Percentiles rank a stretch among this genome's conserved stretches.
Conservation (phyloP, 64 coral and sea anemone genomes). For the Hydrozoanthus tunicans region DNA sequence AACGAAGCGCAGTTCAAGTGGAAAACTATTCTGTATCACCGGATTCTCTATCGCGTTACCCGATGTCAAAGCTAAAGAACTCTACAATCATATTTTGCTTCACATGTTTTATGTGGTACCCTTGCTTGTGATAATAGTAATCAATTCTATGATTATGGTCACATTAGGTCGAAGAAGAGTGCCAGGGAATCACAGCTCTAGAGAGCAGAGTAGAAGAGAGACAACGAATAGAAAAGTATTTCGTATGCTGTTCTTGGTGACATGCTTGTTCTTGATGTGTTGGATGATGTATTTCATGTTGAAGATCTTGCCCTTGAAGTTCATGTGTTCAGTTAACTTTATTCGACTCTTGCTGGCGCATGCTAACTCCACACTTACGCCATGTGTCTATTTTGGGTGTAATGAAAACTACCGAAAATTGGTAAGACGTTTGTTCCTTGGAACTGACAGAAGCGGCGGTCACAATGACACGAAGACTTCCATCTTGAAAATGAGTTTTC, state of each 20-base stretch:
- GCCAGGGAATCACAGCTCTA: background rate
- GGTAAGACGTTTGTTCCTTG: background rate
- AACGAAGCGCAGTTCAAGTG: background rate
- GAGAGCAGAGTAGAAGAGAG: slow-evolving; percentile 1
- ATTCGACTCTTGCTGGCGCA: background rate
- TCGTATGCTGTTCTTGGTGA: slow-evolving; percentile 22
- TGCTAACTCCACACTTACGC: background rate
- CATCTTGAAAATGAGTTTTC: background rate
- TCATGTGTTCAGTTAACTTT: slow-evolving; percentile 10
- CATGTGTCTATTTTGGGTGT: slow-evolving; percentile 15
- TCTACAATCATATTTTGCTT: slow-evolving; percentile 18
- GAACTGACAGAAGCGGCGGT: background rate
- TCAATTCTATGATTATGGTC: slow-evolving; percentile 6
- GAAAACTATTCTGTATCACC: slow-evolving; percentile 13
- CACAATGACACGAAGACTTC: background rate
- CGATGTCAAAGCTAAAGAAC: background rate
- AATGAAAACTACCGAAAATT: background rate
- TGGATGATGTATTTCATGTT: slow-evolving; percentile 32
- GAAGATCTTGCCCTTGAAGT: background rate
- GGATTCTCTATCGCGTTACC: background rate
- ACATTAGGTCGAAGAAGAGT: background rate
- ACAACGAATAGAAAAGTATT: slow-evolving; percentile 20
- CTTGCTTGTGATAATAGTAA: background rate
- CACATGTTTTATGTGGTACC: slow-evolving; percentile 14
- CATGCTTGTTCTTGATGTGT: slow-evolving; percentile 24